phyloP scores from a whole-genome alignment of 2,888 invertebrate species.

The Chaetogeoica ovagalla region DNA sequence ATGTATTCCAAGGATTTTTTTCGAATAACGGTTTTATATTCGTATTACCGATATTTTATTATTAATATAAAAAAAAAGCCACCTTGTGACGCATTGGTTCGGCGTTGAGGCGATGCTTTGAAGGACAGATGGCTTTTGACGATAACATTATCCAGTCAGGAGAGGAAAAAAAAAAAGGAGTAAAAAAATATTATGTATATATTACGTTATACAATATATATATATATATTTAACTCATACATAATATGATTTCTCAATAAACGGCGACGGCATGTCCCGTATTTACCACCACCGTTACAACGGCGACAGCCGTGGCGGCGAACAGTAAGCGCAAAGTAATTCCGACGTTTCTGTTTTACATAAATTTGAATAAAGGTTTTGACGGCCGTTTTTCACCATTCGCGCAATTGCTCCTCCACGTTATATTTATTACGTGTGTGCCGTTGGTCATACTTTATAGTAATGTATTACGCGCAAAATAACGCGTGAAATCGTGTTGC shows the following conservation, averaged over 20 bases:
- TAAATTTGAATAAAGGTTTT: conserved; percentile 46
- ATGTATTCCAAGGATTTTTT: neutral
- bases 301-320: neutral
- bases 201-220: too few species aligned
- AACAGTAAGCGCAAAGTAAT: conserved; percentile 26
- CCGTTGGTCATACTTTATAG: neutral
- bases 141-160: conserved; percentile 3
- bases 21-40: neutral
- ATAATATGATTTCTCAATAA: conserved; percentile 5
- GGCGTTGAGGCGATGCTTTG: neutral
- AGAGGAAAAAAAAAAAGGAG: neutral
- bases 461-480: neutral
- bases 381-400: conserved; percentile 31
- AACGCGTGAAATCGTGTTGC: too few species aligned
- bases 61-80: neutral
- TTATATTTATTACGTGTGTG: neutral
- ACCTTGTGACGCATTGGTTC: neutral
- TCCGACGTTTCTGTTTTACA: conserved; percentile 37
- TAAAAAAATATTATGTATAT: neutral
- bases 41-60: neutral
- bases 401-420: neutral
- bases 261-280: neutral
- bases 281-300: neutral
- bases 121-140: conserved; percentile 2
- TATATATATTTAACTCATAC: conserved; percentile 1